Percentiles rank a stretch among this genome's conserved stretches.
These are phyloP conservation scores for Xenops minutus DNA, from an alignment of 2,797 vertebrate species.

Conservation along the genomic window DNA sequence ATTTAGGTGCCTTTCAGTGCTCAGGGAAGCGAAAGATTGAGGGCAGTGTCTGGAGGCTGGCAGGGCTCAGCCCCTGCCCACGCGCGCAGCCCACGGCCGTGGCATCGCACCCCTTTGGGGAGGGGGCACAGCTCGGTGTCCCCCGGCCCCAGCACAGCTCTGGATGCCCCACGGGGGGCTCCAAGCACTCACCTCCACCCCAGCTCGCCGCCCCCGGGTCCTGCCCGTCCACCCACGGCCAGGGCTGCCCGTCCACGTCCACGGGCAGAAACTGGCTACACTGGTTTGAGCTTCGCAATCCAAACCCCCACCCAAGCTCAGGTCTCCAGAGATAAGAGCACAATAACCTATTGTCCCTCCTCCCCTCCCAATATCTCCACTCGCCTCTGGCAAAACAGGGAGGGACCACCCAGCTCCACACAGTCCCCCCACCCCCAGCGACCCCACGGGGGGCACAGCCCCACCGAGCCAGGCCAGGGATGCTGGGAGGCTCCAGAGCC, in stretches of 20 bases:
- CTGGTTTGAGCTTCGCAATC: constrained; percentile 21
- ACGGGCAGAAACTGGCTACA: constrained; percentile 32
- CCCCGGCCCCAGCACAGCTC: background rate
- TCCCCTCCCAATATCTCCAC: background rate
- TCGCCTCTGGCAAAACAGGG: background rate
- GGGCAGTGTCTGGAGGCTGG: constrained; percentile 1
- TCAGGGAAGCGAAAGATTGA: constrained; percentile 49
- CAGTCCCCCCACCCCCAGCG: no score
- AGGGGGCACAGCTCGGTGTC: background rate
- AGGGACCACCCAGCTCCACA: background rate
- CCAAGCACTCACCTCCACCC: background rate
- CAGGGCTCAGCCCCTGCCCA: background rate
- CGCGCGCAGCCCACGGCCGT: background rate
- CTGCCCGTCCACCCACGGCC: background rate
- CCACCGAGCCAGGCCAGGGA: background rate
- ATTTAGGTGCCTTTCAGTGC: constrained; percentile 18
- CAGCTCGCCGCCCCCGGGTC: background rate
- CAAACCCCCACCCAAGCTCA: constrained; percentile 48
- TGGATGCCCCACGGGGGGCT: background rate
- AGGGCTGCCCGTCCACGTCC: background rate
- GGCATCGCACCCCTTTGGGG: background rate
- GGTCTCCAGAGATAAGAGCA: constrained; percentile 61
- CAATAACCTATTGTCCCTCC: constrained; percentile 65
- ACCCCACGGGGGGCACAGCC: background rate
- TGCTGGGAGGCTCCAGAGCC: background rate